Evolutionary conservation across 2,888 invertebrate species (phyloP), one percentile per base, ranked within the genome.

Genomic region (Trissolcus brochymenae): DNA sequence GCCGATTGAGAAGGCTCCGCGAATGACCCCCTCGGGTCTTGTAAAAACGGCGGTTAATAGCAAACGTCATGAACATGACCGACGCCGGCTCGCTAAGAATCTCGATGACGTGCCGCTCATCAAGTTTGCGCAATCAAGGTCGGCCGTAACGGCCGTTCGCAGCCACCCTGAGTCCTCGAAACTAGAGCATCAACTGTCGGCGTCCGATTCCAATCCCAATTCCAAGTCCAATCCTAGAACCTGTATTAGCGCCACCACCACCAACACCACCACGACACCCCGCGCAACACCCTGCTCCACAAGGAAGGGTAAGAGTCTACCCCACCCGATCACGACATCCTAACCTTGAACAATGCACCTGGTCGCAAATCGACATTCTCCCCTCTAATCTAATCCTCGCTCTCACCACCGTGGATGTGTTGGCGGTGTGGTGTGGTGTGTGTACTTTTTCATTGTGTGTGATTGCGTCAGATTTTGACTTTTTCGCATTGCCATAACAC

Each of bases 21-120:
- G 88, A 80, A 90, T 92, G 91, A 91, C 92, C 53, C 93, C 92
- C 11, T 92, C 92, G 79, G 91, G 91, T 83, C 89, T 93, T 72
- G 92, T 93, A 51, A 93, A 93, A 86, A 93, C 93, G 21, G 92
- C 93, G 53, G 92, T 92, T 51, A 92, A 92, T 84, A 92, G 92
- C 83, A 92, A 93, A 86, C 90, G 91, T 72, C 91, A 91, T 82
- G 91, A 92, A 82, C 89, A 90, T 73, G 91, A 91, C 82, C 89
- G 90, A 81, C 89, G 91, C 80, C 90, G 90, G 81, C 86, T 90
- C 75, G 88, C 91, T 85, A 92, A 92, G 83, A 87, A 87, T 74
- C 84, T 82, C 68, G 88, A 88, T 75, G 87, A 87, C 51, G 81
- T 86, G 57, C 86, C 87, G 79, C 81, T 87, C 82, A 89, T 90